Evolutionary conservation across 2,888 invertebrate species (phyloP).

Genomic region (Hemaris fuciformis): DNA sequence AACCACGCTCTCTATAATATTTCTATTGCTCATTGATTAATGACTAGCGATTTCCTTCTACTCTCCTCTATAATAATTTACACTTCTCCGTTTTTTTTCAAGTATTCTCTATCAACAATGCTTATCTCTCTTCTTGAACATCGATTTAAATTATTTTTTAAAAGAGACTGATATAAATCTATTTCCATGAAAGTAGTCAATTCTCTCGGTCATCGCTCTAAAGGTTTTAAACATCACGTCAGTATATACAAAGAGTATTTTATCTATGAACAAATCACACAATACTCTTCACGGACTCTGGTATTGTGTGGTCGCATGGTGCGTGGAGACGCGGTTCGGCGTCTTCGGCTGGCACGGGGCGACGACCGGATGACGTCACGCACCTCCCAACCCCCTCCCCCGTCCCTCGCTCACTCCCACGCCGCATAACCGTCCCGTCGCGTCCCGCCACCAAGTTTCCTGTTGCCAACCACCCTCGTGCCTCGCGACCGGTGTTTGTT

Average conservation of each 20-base stretch:
- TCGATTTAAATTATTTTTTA: no score
- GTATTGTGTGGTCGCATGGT: neutral
- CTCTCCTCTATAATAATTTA: no score
- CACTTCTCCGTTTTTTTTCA: no score
- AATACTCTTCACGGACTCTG: neutral
- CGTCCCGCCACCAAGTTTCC: neutral
- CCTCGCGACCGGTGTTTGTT: no score
- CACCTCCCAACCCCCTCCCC: neutral
- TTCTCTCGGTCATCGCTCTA: neutral
- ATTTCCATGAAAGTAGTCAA: neutral
- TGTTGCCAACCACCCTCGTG: conserved; percentile 14
- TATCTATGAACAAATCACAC: neutral
- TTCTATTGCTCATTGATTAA: no score
- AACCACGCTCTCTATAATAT: no score
- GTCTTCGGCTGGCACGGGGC: neutral
- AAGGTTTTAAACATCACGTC: neutral
- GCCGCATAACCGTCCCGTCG: neutral
- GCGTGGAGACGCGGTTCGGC: neutral
- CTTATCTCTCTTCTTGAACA: no score
- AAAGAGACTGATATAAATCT: neutral
- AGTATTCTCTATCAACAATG: no score
- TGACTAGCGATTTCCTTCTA: no score
- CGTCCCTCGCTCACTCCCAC: neutral
- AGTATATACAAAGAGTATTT: neutral
- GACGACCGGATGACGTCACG: conserved; percentile 13